Conservation (phyloP, 1,140 invertebrate genomes). For the Armadillidium nasatum region DNA sequence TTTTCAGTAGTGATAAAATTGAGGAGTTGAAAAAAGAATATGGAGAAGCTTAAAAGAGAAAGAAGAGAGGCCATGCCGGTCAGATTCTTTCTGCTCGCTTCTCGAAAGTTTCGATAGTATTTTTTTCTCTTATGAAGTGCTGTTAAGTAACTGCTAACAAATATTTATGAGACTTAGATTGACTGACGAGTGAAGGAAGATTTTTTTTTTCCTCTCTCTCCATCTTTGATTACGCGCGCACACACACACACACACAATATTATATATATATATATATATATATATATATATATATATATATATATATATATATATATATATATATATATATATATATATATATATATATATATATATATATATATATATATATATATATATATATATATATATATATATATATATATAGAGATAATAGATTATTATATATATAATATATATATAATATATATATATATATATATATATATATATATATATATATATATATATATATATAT, state of each 20-base stretch:
- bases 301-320: conserved; percentile 6
- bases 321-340: not conserved
- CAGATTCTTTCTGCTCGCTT: no score
- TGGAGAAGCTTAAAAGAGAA: not conserved
- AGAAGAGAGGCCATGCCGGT: not conserved
- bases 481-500: conserved; percentile 3
- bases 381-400: not conserved
- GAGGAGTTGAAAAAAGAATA: not conserved
- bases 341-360: conserved; percentile 10
- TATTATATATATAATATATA: not conserved
- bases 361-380: conserved; percentile 14
- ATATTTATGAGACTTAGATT: no score
- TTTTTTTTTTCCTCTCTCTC: no score
- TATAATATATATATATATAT: conserved; percentile 4
- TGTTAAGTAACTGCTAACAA: not conserved
- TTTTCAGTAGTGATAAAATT: not conserved
- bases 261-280: not conserved
- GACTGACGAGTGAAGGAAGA: no score
- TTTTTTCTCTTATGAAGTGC: not conserved
- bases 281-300: not conserved
- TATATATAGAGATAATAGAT: not conserved
- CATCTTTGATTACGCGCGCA: no score
- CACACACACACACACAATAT: no score
- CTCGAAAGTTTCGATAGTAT: not conserved
- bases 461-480: conserved; percentile 3